Percentiles rank a stretch among this genome's conserved stretches.
Evolutionary conservation across 2,888 invertebrate genomes (phyloP).

Genomic region (Diaperis boleti): DNA sequence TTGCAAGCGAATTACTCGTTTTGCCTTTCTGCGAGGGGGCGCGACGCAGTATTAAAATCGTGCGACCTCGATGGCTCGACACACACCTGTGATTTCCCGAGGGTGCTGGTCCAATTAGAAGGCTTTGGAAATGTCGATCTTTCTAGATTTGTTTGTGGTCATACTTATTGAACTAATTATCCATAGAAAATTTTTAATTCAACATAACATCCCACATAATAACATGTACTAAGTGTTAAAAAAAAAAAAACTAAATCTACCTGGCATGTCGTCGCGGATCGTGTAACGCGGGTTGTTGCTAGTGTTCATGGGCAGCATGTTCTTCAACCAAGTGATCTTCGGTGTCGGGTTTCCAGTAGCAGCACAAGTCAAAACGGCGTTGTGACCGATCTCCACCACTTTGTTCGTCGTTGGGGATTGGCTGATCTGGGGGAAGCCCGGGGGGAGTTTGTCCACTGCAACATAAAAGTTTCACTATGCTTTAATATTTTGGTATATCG

Average conservation of each 20-base stretch:
- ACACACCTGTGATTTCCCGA: slow-evolving; percentile 35
- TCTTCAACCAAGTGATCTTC: slow-evolving; percentile 92
- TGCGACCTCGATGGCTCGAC: slow-evolving; percentile 11
- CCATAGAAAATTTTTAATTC: too few relatives aligned
- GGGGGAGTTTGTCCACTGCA: slow-evolving; percentile 87
- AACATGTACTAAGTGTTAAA: too few relatives aligned
- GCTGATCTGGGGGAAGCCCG: slow-evolving; percentile 91
- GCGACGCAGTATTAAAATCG: slow-evolving; percentile 34
- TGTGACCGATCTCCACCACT: slow-evolving; percentile 96
- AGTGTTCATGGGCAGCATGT: slow-evolving; percentile 90
- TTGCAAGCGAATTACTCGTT: slow-evolving; percentile 34
- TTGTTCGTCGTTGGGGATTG: slow-evolving; percentile 91
- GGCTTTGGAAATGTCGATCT: too few relatives aligned
- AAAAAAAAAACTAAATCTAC: too few relatives aligned
- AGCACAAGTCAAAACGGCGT: slow-evolving; percentile 88
- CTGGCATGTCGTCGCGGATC: slow-evolving; percentile 83
- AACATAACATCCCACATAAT: too few relatives aligned
- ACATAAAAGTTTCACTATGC: too few relatives aligned
- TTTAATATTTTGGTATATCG: too few relatives aligned
- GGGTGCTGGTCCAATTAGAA: slow-evolving; percentile 33
- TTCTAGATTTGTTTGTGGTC: too few relatives aligned
- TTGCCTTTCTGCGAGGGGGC: slow-evolving; percentile 3
- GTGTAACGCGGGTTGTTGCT: slow-evolving; percentile 86
- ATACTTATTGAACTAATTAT: too few relatives aligned
- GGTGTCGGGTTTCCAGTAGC: slow-evolving; percentile 88